Evolutionary conservation across 2,888 invertebrate genomes (phyloP).

Genomic region (Drosophila austrosaltans): DNA sequence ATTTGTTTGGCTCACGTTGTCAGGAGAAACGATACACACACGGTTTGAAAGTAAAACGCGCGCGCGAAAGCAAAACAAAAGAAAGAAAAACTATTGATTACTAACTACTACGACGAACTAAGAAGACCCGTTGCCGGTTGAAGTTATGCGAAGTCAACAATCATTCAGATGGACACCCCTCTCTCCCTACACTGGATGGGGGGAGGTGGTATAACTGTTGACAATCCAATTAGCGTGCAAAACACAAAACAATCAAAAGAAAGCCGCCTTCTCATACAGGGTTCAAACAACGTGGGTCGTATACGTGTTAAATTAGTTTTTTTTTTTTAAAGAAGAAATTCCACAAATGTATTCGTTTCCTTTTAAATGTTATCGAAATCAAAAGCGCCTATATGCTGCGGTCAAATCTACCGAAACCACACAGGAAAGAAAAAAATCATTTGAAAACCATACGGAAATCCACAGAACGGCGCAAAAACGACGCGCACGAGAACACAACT

Average conservation of each 20-base stretch:
- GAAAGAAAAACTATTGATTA: constrained; percentile 68
- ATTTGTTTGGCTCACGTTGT: constrained; percentile 64
- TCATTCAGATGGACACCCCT: constrained; percentile 50
- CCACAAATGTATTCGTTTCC: neutral
- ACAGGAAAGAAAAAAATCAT: constrained; percentile 26
- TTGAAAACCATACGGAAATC: constrained; percentile 3
- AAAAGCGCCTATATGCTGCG: neutral
- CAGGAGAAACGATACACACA: constrained; percentile 59
- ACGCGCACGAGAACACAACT: constrained; percentile 70
- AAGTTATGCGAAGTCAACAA: constrained; percentile 69
- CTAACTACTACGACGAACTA: constrained; percentile 23
- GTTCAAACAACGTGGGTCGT: constrained; percentile 35
- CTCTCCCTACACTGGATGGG: constrained; percentile 12
- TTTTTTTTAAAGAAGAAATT: neutral
- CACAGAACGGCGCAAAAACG: constrained; percentile 36
- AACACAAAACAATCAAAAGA: constrained; percentile 37
- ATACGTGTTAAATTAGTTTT: constrained; percentile 25
- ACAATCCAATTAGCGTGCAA: constrained; percentile 72
- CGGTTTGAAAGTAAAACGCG: constrained; percentile 54
- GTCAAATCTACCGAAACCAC: constrained; percentile 21
- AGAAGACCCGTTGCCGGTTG: constrained; percentile 31
- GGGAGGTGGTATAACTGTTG: constrained; percentile 48
- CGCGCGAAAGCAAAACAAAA: constrained; percentile 59
- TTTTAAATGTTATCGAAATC: neutral
- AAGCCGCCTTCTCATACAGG: constrained; percentile 34